Base-by-base conservation (phyloP, 1,140 invertebrate species). In the Heliconius nattereri region DNA sequence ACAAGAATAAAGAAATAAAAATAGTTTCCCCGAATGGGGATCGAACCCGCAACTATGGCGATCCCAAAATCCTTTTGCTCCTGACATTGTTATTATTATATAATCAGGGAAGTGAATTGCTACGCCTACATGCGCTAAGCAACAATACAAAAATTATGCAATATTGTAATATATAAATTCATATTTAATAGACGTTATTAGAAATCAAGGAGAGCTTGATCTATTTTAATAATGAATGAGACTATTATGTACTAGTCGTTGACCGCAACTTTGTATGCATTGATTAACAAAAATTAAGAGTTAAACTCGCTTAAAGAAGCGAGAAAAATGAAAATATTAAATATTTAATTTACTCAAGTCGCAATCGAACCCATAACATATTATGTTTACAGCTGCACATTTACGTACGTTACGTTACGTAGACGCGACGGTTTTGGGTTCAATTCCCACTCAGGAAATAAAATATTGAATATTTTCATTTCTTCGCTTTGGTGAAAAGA, bases 181-280 rank as follows among this genome's bases (percentile, higher is more conserved):
- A 66, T 66, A 66, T 66, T 66, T 66, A 66, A 66, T 66, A 66
- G 23, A 66, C 26, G 9, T 29, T 66, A 66, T 66, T 26, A 66
- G 23, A 66, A 26, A 66, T 29, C 60, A 66, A 66, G 60, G 60
- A 66, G 60, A 66, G 60, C 60, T 29, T 29, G 60, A 23, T 66
- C 23, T 66, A 29, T 66, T 66, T 66, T 26, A 66, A 66, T 66
- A 66, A 66, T 66, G 23, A 26, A 66, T 29, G 3, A 66, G n/a
- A 66, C 6, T 66, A 66, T 29, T 16, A 26, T 26, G 13, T 11
- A 60, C 20, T 23, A 9, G 20, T 57, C 54, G 54, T 57, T 1
- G 8, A 19, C 20, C 7, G 49, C 49, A 7, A 20, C 49, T 52
- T 52, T 52, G 49, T 52, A 7, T 52, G 49, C 13, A 5, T 45